phyloP scores from a whole-genome alignment of 64 coral and sea anemone genomes.

The Actinia equina region DNA sequence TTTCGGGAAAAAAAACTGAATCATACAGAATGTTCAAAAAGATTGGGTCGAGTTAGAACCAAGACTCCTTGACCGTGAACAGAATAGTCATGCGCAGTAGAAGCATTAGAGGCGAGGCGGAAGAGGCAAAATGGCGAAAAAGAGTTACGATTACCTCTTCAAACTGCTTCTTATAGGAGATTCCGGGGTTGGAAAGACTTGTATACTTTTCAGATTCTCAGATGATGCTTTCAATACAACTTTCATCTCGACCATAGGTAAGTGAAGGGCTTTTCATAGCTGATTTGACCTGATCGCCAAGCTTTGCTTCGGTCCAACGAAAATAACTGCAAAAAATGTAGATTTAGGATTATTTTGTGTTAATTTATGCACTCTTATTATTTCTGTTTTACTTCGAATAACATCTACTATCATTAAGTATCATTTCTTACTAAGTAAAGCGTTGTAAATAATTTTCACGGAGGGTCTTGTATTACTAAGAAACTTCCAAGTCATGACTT shows the following conservation, averaged over 20 bases:
- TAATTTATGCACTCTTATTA: slow-evolving; percentile 13
- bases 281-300: not conserved
- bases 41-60: not conserved
- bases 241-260: slow-evolving; percentile 99
- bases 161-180: slow-evolving; percentile 98
- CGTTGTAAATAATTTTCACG: not conserved
- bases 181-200: slow-evolving; percentile 97
- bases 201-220: slow-evolving; percentile 99
- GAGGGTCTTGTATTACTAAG: not conserved
- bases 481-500: not conserved
- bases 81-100: not conserved
- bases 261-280: not conserved
- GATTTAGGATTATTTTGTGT: not conserved
- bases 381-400: not conserved
- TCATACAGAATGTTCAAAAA: not conserved
- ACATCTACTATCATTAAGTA: not conserved
- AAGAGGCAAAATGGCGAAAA: slow-evolving; percentile 97
- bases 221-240: slow-evolving; percentile 99
- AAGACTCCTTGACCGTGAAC: not conserved
- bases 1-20: too few species aligned
- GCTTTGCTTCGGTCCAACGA: slow-evolving; percentile 3
- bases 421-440: not conserved
- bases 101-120: slow-evolving; percentile 42
- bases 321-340: slow-evolving; percentile 16
- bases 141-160: slow-evolving; percentile 98